Base-by-base conservation (phyloP, 2,888 invertebrate genomes). In the Anarsia innoxiella region DNA sequence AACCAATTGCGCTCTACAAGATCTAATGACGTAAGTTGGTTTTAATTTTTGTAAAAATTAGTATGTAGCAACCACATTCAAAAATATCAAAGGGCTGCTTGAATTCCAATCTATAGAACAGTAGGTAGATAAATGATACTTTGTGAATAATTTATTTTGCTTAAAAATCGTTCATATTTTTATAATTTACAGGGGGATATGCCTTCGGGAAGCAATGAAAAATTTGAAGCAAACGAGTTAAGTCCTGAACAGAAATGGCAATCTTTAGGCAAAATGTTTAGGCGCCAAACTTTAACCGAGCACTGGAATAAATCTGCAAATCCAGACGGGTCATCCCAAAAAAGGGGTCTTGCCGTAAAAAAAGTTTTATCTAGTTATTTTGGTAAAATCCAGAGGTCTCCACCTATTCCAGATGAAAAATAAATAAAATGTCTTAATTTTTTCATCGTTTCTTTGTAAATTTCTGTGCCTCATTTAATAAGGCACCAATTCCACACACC, bases 171-270 rank as follows among this genome's bases (percentile, higher is more conserved):
- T n/a, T n/a, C n/a, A n/a, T n/a, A 15, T 28, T 6, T 12, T 10
- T 28, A n/a, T 31, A 36, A 43, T 35, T 67, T 64, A 31, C 44
- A 84, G 84, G 84, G 84, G 35, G 83, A 83, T 48, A 50, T 53
- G 34, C 73, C 78, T 32, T 68, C 73, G 8, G 74, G 57, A 30
- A 82, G 71, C 45, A 62, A 72, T 45, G 72, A 75, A 47, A 63
- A 67, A 41, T 78, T 76, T 47, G 71, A 72, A 26, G 70, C 69
- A 26, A 76, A 76, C 51, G 71, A 74, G 53, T 53, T 80, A 36
- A 66, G 53, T 41, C 67, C 71, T 31, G 83, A 84, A 44, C 83
- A 79, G 48, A 84, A 83, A 53, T 84, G 84, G 83, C 84, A 84
- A 51, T 83, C 83, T 19, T 51, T 84, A 44, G 84, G 84, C 0